Percentiles rank a stretch among this genome's conserved stretches.
These are phyloP conservation scores for Ceratothoa steindachneri DNA, from an alignment of 2,888 invertebrate genomes.

Conservation along the genomic window DNA sequence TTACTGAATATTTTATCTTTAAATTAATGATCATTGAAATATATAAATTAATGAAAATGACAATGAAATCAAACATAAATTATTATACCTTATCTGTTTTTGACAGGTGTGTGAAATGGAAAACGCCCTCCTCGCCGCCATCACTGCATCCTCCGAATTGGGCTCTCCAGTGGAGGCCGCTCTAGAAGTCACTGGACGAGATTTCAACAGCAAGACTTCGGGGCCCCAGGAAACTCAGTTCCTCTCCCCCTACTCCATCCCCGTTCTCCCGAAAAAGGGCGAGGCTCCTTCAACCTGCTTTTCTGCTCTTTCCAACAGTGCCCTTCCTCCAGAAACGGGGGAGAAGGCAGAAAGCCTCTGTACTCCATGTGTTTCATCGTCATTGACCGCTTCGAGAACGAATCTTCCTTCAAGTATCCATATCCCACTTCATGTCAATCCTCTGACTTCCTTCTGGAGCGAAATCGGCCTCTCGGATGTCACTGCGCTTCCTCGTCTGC, in stretches of 20 bases:
- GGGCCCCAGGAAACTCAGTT: background rate
- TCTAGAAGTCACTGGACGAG: background rate
- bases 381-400: background rate
- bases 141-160: background rate
- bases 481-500: background rate
- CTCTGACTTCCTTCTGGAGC: background rate
- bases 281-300: no score
- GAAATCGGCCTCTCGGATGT: background rate
- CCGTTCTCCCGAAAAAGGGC: background rate
- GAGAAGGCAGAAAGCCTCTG: background rate
- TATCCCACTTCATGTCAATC: background rate
- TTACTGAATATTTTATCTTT: no score
- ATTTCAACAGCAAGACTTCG: background rate
- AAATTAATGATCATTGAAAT: no score
- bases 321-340: background rate
- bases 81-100: no score
- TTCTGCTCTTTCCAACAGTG: background rate
- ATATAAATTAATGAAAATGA: no score
- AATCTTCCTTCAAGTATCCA: background rate
- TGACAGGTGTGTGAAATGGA: constrained; percentile 7
- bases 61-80: no score
- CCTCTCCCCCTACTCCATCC: background rate
- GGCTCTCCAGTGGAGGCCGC: background rate
- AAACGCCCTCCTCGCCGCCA: background rate
- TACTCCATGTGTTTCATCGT: background rate